Percentiles rank a stretch among this genome's conserved stretches.
These are phyloP conservation scores for Phalacrocorax aristotelis DNA, from an alignment of 2,113 vertebrate species.

Conservation along the genomic window DNA sequence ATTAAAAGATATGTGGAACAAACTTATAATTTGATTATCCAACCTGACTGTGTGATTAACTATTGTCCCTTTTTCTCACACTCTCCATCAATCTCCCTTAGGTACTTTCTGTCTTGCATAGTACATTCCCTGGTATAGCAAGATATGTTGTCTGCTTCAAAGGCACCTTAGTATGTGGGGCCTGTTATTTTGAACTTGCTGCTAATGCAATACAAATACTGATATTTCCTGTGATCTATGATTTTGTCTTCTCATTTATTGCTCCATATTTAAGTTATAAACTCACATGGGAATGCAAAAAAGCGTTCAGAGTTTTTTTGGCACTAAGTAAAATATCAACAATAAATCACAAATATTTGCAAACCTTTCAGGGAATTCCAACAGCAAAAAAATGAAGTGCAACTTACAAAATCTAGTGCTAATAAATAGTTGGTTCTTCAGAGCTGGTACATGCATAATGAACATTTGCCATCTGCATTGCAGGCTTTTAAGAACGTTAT, in stretches of 20 bases:
- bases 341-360: neutral
- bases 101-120: neutral
- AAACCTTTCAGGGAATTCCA: neutral
- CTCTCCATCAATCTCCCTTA: neutral
- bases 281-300: neutral
- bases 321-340: neutral
- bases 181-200: neutral
- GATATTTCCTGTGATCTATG: neutral
- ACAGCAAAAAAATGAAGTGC: neutral
- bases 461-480: neutral
- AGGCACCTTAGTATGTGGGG: neutral
- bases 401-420: neutral
- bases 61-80: neutral
- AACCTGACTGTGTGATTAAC: neutral
- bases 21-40: neutral
- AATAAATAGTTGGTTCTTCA: neutral
- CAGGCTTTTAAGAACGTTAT: neutral
- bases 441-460: neutral
- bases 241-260: neutral
- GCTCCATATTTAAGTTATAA: neutral
- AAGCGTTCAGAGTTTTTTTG: neutral
- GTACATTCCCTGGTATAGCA: neutral
- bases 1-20: neutral
- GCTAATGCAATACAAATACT: neutral
- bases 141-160: neutral